Evolutionary conservation across 2,113 vertebrate species (phyloP), one percentile per base, ranked within the genome.

Genomic region (Pachyramphus minor): DNA sequence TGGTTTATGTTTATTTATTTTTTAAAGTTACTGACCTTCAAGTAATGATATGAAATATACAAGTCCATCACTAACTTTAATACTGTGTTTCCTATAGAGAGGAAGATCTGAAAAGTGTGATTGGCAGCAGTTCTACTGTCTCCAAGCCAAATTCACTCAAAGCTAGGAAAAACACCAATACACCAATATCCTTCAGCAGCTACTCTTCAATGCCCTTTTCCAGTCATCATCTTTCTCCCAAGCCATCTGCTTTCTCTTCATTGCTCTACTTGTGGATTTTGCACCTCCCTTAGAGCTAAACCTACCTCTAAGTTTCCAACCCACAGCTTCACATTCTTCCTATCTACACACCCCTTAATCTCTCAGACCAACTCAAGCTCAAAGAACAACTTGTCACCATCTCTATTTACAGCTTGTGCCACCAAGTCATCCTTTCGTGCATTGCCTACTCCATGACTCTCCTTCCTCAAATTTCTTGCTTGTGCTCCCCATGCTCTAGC

Each of bases 361-460:
- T 49, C 23, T 56, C 56, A 82, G 37, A 67, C 27, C 24, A 77
- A 31, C 28, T 80, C 31, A 60, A 55, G n/a, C 24, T 76, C n/a
- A 22, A 60, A 73, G 16, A 76, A 58, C 11, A 78, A 28, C 17
- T 53, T 74, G 31, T 66, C 59, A 80, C 9, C 58, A 45, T 62
- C 66, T 47, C 8, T 25, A 8, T 58, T 45, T 82, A 33, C 1
- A 18, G 21, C 10, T 47, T 1, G 0, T 2, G 1, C 33, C 42
- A 85, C 12, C 11, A 77, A 59, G 25, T 10, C 37, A 73, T 25
- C n/a, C 13, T 85, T 60, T 49, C 20, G 6, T 20, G 31, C 0
- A 0, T 11, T 52, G 23, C 31, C 37, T 53, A 3, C 6, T 80
- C 25, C 12, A 33, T 6, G 28, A 11, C 10, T 44, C 8, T 42